Evolutionary conservation across 2,113 vertebrate species (phyloP), one percentile per base, ranked within the genome.

Genomic region (Pluvialis apricaria): DNA sequence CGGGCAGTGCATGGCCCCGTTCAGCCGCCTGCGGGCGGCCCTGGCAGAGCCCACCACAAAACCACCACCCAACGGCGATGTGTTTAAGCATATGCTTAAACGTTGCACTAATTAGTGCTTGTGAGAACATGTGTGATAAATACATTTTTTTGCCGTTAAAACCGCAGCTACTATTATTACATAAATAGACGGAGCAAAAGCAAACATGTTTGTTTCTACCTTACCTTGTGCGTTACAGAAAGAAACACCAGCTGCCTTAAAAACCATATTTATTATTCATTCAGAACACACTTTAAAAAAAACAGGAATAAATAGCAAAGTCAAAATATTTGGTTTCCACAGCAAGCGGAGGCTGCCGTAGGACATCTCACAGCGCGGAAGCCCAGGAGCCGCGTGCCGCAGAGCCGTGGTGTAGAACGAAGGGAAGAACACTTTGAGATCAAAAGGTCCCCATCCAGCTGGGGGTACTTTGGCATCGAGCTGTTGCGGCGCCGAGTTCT

Each of bases 201-300:
- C 52, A 91, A 90, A 92, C 68, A 57, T 77, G 81, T 96, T 95
- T 92, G 83, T 86, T 94, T 91, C 84, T 77, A 45, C 72, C 49
- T 83, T 21, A 77, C 84, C 94, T 94, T 58, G 60, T n/a, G 68
- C 13, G 1, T 72, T 81, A 51, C 71, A 83, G 72, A 78, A 76
- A 47, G 94, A 65, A 71, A 58, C 92, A 85, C 96, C 96, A 97
- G 97, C 97, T 98, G 98, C 95, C 93, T 95, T 91, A 64, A 90
- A 90, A 86, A 72, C n/a, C 70, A 4, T 80, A 61, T 97, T 97
- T 96, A 94, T 97, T 97, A 92, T 96, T 95, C 96, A 85, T 88
- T 65, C 86, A 84, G 88, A 97, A 83, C 31, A 45, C 44, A 68
- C 86, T 96, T 96, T 82, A 80, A 58, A 90, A 69, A 86, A 86